A percentile compares a stretch with the other conserved stretches of the same genome.
These are phyloP conservation scores for Polymixis lichenea DNA, from an alignment of 2,888 invertebrate genomes.

Conservation along the genomic window DNA sequence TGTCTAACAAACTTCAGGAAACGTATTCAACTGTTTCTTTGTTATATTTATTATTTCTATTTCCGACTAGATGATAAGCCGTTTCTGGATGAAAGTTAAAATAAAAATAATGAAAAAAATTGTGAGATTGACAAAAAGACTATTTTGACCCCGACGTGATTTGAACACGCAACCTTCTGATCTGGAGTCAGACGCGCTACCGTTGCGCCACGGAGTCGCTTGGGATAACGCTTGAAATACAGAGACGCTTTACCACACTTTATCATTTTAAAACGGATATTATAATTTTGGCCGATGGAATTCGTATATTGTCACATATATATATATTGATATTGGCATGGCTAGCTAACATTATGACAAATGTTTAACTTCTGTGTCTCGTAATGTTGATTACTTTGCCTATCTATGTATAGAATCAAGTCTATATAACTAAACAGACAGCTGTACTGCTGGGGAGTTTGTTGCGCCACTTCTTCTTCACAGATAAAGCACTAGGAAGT, in stretches of 20 bases:
- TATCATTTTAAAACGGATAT: neutral
- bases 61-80: neutral
- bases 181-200: slow-evolving; percentile 99
- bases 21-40: neutral
- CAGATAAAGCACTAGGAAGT: no score
- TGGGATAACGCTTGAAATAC: neutral
- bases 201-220: slow-evolving; percentile 98
- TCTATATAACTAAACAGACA: no score
- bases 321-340: no score
- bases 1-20: neutral
- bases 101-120: neutral
- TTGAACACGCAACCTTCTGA: slow-evolving; percentile 99
- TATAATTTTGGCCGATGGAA: no score
- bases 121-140: slow-evolving; percentile 9
- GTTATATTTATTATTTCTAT: neutral
- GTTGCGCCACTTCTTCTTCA: no score
- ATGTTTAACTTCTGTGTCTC: no score
- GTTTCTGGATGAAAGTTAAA: neutral
- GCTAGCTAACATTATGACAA: no score
- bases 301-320: no score
- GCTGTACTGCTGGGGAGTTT: no score
- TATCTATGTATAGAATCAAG: no score
- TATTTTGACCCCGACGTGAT: slow-evolving; percentile 97
- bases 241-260: neutral
- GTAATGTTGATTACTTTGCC: no score